Evolutionary conservation across 2,888 invertebrate species (phyloP), one percentile per base, ranked within the genome.

Genomic region (Uropetala carovei): DNA sequence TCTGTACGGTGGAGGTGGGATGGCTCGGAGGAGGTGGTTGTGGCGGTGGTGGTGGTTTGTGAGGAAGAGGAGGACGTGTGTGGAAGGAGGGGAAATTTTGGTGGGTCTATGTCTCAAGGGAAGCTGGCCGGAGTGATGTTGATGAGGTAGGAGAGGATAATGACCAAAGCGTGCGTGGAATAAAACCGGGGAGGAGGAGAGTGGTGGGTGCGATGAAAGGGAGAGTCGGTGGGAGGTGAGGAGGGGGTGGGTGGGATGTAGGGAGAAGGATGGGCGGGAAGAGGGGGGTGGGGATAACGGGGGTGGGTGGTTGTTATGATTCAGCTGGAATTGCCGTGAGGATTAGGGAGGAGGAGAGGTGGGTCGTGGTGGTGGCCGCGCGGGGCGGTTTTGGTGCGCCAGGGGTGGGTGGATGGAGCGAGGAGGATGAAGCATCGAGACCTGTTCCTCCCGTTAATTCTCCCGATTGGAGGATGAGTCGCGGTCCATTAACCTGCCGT

Each of bases 161-260:
- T 89, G 89, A 89, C 89, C 30, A 89, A 89, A 89, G 89, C 89
- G 89, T 89, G 89, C 89, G 59, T 86, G 86, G 89, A 64, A 89
- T 60, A 57, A 60, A 57, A 22, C 22, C 18, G 58, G n/a, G 58
- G 57, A 84, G 84, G 83, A 83, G 43, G 83, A 83, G 57, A 83
- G 43, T 30, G 64, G 59, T 59, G 58, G 27, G 86, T 16, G 64
- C 16, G 68, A 68, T 84, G 84, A 56, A 14, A 56, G 56, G 84
- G 75, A 75, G 75, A 75, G 75, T 75, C 22, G 75, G n/a, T 75
- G 82, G 43, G 13, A 13, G 83, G n/a, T 43, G 83, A 83, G 43
- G 83, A 83, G 57, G 57, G 43, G 83, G n/a, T n/a, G n/a, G 83
- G 83, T 56, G 83, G n/a, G 83, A 57, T 14, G 82, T 22, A 64